A percentile compares a stretch with the other conserved stretches of the same genome.
These are phyloP conservation scores for Pogonomyrmex californicus DNA, from an alignment of 1,140 invertebrate species.

Conservation along the genomic window DNA sequence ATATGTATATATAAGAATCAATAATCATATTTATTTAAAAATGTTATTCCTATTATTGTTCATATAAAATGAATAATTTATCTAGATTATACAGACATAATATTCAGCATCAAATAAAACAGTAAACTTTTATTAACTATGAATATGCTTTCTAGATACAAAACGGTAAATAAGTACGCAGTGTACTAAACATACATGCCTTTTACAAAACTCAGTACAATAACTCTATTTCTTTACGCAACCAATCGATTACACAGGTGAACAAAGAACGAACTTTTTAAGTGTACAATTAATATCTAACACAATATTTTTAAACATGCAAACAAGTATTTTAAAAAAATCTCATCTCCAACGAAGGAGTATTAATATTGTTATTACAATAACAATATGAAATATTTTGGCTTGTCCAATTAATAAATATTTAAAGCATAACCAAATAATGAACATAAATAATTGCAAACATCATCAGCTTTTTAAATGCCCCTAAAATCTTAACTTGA, in stretches of 20 bases:
- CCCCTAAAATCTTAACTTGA: constrained; percentile 45
- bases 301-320: constrained; percentile 65
- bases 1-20: constrained; percentile 25
- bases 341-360: not conserved
- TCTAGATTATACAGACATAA: constrained; percentile 58
- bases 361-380: constrained; percentile 27
- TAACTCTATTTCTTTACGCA: constrained; percentile 57
- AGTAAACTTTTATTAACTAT: constrained; percentile 68
- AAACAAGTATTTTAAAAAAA: constrained; percentile 45
- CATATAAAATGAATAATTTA: constrained; percentile 43
- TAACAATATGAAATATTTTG: constrained; percentile 32
- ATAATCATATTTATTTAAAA: constrained; percentile 36
- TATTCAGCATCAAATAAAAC: constrained; percentile 68
- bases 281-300: constrained; percentile 59
- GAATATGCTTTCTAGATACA: constrained; percentile 62
- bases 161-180: constrained; percentile 73
- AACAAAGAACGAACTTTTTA: constrained; percentile 46
- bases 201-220: constrained; percentile 68
- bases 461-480: constrained; percentile 64
- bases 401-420: constrained; percentile 28
- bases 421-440: constrained; percentile 29
- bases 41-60: not conserved
- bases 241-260: constrained; percentile 49
- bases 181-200: constrained; percentile 63
- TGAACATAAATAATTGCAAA: constrained; percentile 63